Conservation (phyloP, 2,888 invertebrate genomes). For the Lasius fuliginosus region DNA sequence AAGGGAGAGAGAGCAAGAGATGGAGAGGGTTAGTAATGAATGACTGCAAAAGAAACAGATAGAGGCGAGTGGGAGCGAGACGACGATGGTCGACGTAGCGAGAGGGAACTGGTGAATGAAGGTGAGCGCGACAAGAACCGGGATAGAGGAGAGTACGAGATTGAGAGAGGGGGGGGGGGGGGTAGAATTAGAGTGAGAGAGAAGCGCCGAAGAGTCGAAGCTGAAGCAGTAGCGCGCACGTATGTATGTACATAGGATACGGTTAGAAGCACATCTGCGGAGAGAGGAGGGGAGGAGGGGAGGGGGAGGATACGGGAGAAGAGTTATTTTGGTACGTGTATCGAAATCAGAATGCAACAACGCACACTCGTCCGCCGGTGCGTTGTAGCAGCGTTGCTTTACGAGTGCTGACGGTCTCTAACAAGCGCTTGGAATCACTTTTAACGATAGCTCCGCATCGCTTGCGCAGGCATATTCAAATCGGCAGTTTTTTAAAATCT, state of each 20-base stretch:
- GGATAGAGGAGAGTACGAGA: constrained; percentile 12
- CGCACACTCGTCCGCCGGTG: constrained; percentile 77
- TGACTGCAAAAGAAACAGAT: constrained; percentile 76
- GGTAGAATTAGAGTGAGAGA: constrained; percentile 34
- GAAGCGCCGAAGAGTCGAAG: constrained; percentile 41
- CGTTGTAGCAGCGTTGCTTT: constrained; percentile 64
- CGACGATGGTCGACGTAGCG: constrained; percentile 45
- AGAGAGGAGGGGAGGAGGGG: constrained; percentile 45
- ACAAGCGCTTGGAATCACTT: constrained; percentile 1
- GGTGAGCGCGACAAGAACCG: constrained; percentile 36
- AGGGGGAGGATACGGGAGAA: constrained; percentile 65
- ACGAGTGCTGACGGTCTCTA: constrained; percentile 30
- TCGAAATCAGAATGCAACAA: constrained; percentile 84
- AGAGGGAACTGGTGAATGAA: constrained; percentile 64
- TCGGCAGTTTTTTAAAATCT: background rate
- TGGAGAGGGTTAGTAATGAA: constrained; percentile 70
- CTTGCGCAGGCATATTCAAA: background rate
- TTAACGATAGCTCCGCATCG: background rate
- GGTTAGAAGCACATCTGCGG: constrained; percentile 52
- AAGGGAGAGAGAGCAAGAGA: constrained; percentile 47
- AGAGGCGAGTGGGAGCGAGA: constrained; percentile 55
- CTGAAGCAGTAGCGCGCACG: constrained; percentile 63
- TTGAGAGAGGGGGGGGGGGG: constrained; percentile 18
- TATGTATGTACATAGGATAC: constrained; percentile 62
- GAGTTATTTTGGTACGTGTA: constrained; percentile 81